Percentiles rank a stretch among this genome's conserved stretches.
Conservation (phyloP, 30 jellyfish, hydroid and myxozoan species). For the Turritopsis dohrnii region DNA sequence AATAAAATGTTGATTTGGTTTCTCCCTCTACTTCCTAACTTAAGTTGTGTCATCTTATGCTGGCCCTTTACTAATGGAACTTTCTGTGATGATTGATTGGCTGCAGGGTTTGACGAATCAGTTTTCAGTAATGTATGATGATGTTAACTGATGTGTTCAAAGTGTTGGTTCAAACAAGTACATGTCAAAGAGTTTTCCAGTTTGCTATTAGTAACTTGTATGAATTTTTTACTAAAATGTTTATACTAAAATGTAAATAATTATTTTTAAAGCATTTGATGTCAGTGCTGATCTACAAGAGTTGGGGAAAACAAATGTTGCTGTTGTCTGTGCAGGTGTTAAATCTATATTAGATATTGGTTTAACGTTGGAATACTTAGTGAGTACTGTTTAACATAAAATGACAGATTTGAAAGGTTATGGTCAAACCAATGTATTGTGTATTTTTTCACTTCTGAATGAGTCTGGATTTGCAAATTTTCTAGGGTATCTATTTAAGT, state of each 20-base stretch:
- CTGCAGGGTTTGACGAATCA: no score
- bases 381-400: constrained; percentile 13
- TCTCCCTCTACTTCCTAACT: no score
- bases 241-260: not conserved
- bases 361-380: constrained; percentile 88
- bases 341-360: constrained; percentile 86
- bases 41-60: no score
- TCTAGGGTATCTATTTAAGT: no score
- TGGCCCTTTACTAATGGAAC: no score
- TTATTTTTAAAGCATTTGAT: constrained; percentile 61
- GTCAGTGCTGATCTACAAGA: constrained; percentile 95
- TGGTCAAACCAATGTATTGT: not conserved
- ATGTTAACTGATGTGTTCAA: not conserved
- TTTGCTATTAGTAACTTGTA: not conserved
- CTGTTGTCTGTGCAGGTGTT: constrained; percentile 93
- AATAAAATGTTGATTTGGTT: no score
- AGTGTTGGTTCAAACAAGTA: no score
- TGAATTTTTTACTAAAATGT: not conserved
- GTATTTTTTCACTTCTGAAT: not conserved
- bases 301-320: constrained; percentile 86
- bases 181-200: not conserved
- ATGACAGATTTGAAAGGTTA: not conserved
- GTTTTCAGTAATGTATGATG: no score
- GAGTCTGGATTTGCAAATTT: no score
- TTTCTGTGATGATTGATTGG: no score